Conservation (phyloP, 2,888 invertebrate species). For the Allophyes oxyacanthae region DNA sequence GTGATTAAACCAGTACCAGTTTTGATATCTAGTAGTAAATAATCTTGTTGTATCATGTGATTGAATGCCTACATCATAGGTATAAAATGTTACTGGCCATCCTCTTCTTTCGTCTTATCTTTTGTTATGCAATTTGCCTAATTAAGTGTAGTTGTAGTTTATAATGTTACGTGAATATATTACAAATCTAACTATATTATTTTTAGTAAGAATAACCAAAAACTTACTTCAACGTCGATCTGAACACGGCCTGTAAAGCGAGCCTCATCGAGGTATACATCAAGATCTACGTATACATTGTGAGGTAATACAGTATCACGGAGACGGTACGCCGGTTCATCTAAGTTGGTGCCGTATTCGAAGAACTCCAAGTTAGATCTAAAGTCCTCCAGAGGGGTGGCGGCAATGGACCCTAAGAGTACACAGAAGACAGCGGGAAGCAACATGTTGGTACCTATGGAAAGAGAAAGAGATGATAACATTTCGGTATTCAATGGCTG, state of each 20-base stretch:
- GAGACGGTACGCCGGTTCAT: slow-evolving; percentile 75
- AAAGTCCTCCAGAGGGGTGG: slow-evolving; percentile 70
- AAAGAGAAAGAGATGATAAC: neutral
- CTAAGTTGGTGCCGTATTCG: slow-evolving; percentile 71
- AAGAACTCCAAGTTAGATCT: slow-evolving; percentile 74
- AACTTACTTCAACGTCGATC: slow-evolving; percentile 71
- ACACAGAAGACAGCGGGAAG: slow-evolving; percentile 64
- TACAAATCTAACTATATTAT: no score
- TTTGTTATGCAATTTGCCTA: no score
- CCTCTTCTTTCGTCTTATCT: no score
- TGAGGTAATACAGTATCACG: slow-evolving; percentile 72
- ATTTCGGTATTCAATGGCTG: neutral
- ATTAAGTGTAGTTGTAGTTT: no score
- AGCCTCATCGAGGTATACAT: slow-evolving; percentile 71
- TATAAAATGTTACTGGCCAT: no score
- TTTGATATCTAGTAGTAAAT: no score
- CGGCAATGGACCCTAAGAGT: slow-evolving; percentile 66
- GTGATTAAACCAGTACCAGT: no score
- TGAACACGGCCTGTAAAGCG: slow-evolving; percentile 72
- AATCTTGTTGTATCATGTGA: no score
- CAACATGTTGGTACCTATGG: slow-evolving; percentile 72
- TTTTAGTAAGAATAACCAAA: no score
- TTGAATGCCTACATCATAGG: no score
- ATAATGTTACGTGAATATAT: no score
- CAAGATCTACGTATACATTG: slow-evolving; percentile 70